Conservation (phyloP, 2,888 invertebrate genomes). For the Thysanoteuthis rhombus region DNA sequence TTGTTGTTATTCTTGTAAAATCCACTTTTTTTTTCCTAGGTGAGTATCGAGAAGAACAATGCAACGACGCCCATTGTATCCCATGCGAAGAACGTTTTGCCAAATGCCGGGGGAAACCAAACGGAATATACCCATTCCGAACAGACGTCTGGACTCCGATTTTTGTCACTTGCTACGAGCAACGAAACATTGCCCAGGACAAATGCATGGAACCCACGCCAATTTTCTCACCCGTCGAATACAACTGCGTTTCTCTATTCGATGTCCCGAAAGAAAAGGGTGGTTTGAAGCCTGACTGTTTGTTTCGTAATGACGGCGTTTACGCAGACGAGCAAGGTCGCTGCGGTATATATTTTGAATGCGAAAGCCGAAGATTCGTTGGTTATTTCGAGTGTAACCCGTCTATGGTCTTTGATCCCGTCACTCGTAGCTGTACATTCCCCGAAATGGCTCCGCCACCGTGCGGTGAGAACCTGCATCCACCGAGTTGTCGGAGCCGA, state of each 20-base stretch:
- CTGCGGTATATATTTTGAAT: conserved; percentile 46
- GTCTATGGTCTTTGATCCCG: conserved; percentile 43
- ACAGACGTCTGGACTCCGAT: conserved; percentile 44
- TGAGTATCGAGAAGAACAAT: conserved; percentile 53
- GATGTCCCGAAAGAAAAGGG: conserved; percentile 45
- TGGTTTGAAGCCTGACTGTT: conserved; percentile 45
- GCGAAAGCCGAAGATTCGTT: conserved; percentile 38
- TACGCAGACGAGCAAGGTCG: conserved; percentile 47
- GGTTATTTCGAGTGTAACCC: conserved; percentile 45
- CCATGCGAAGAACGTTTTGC: conserved; percentile 45
- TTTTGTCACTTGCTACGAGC: conserved; percentile 47
- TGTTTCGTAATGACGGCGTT: conserved; percentile 40
- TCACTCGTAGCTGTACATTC: conserved; percentile 39
- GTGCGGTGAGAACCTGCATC: conserved; percentile 42
- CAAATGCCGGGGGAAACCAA: conserved; percentile 47
- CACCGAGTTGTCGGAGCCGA: conserved; percentile 39
- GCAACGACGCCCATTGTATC: conserved; percentile 44
- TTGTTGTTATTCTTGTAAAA: background rate
- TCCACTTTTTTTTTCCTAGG: conserved; percentile 41
- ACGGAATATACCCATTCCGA: conserved; percentile 50
- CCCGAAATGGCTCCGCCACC: conserved; percentile 38
- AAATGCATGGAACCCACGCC: conserved; percentile 46
- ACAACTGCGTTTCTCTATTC: conserved; percentile 43
- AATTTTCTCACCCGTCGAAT: conserved; percentile 42
- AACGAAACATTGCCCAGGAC: conserved; percentile 45